Evolutionary conservation across 2,888 invertebrate species (phyloP).

Genomic region (Panopea generosa): DNA sequence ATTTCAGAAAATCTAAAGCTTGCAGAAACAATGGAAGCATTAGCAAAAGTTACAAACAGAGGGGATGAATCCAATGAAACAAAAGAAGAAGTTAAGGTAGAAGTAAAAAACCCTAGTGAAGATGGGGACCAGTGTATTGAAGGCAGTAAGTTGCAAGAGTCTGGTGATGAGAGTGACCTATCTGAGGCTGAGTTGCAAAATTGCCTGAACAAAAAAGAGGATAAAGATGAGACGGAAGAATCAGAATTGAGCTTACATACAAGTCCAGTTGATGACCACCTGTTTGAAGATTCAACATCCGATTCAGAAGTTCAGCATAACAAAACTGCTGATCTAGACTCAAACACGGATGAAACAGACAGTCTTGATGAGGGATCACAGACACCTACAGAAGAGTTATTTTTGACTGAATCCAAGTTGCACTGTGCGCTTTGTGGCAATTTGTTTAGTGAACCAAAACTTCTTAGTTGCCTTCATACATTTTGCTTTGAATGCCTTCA

Average conservation of each 20-base stretch:
- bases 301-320: too few relatives aligned
- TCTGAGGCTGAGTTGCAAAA: too few relatives aligned
- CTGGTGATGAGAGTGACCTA: neutral
- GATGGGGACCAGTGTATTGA: neutral
- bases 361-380: neutral
- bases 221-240: too few relatives aligned
- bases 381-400: neutral
- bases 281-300: neutral
- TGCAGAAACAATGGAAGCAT: conserved; percentile 10
- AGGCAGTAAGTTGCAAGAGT: neutral
- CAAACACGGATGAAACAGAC: neutral
- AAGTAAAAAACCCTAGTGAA: neutral
- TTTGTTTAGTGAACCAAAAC: conserved; percentile 37
- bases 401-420: conserved; percentile 17
- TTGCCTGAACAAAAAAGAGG: too few relatives aligned
- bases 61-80: neutral
- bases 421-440: conserved; percentile 61
- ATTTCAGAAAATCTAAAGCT: neutral
- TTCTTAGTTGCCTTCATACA: conserved; percentile 60
- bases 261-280: too few relatives aligned
- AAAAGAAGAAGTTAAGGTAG: neutral
- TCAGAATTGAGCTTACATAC: too few relatives aligned
- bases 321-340: too few relatives aligned
- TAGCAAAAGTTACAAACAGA: neutral
- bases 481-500: conserved; percentile 56